phyloP scores from a whole-genome alignment of 2,888 invertebrate genomes.

The Amphipoea lucens region DNA sequence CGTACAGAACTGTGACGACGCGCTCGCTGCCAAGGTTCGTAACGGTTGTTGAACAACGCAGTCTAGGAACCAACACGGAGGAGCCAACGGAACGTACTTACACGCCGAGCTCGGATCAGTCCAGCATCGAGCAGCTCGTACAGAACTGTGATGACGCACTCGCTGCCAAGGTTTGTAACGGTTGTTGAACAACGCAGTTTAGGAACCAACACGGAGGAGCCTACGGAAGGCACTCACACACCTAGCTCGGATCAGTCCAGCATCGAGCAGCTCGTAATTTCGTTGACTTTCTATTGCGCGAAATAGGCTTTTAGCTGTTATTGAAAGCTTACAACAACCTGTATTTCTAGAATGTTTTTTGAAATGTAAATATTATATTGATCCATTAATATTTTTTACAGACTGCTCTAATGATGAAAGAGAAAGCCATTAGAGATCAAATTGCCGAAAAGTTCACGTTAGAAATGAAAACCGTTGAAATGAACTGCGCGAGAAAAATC shows the following conservation, averaged over 20 bases:
- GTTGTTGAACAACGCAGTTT: constrained; percentile 75
- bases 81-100: constrained; percentile 34
- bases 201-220: constrained; percentile 79
- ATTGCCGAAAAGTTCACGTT: constrained; percentile 92
- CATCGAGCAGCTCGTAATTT: constrained; percentile 75
- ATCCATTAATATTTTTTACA: constrained; percentile 70
- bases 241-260: constrained; percentile 24
- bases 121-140: constrained; percentile 76
- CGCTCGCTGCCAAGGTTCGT: constrained; percentile 76
- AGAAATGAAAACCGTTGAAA: constrained; percentile 91
- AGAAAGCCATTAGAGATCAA: constrained; percentile 91
- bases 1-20: constrained; percentile 80
- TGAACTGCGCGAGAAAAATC: constrained; percentile 87
- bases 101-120: constrained; percentile 42
- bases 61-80: constrained; percentile 82
- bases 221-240: not conserved
- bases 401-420: constrained; percentile 89
- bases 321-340: not conserved
- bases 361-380: not conserved
- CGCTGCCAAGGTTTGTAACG: constrained; percentile 74
- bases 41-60: constrained; percentile 70
- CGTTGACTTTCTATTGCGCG: not conserved
- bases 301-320: not conserved
- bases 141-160: constrained; percentile 80
- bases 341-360: too few species aligned